Base-by-base conservation (phyloP, 2,113 vertebrate species). In the Tupaia chinensis region DNA sequence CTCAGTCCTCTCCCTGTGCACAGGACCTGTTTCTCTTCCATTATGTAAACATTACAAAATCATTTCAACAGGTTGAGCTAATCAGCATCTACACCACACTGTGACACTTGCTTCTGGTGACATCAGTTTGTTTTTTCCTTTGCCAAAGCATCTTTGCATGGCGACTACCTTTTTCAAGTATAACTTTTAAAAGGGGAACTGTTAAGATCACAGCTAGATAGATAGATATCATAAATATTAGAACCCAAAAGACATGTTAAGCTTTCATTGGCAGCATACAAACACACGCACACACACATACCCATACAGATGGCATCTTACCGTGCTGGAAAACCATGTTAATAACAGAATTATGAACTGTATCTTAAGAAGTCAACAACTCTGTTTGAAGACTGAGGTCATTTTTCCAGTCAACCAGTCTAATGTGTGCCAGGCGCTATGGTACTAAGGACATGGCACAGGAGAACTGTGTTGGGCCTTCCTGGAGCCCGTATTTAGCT, bases 101-200 rank as follows among this genome's bases (percentile, higher is more conserved):
- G 80, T 66, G 72, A 89, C 27, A 82, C 94, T 93, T 76, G 84
- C 73, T 95, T 93, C 92, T 34, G 69, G 92, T 78, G 69, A 81
- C 85, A 87, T 79, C 14, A 7, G 27, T 13, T 88, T 44, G 44
- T 44, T 88, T 44, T 68, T 65, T 34, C 84, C 95, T 93, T 92
- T 80, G 72, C 53, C 90, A 95, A 95, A 95, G 34, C 1, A 13
- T n/a, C 58, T 79, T 53, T n/a, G n/a, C 69, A 92, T 68, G 54
- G 69, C 53, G 93, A 94, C 34, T 68, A 76, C 72, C 54, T 66
- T 58, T 72, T 94, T 83, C 60, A 95, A 85, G 65, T 44, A 68
- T 34, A 89, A 88, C n/a, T 89, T 95, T 56, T 73, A 61, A 68
- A 93, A 82, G 53, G n/a, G 17, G 58, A 29, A 70, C 44, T n/a